These are phyloP conservation scores for Hypotaenidia philippensis DNA, from an alignment of 2,797 vertebrate genomes.

Conservation along the genomic window DNA sequence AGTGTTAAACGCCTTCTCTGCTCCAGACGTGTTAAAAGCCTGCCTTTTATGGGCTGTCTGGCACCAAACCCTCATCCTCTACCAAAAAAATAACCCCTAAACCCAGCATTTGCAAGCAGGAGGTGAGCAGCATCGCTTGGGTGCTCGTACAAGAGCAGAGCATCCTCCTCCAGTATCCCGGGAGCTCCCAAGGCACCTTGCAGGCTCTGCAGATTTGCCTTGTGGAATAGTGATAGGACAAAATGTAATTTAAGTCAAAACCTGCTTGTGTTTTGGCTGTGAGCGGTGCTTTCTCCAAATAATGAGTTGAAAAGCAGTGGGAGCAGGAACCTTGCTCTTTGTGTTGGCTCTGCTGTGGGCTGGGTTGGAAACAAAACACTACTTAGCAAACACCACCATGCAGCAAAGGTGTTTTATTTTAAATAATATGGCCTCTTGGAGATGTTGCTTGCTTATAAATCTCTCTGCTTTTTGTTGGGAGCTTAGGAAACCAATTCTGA, in stretches of 20 bases:
- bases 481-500: not conserved
- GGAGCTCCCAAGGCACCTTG: not conserved
- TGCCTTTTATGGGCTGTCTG: not conserved
- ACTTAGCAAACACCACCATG: not conserved
- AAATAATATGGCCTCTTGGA: accelerated
- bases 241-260: not conserved
- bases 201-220: not conserved
- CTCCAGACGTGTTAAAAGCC: not conserved
- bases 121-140: not conserved
- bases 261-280: not conserved
- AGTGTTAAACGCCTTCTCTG: not conserved
- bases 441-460: not conserved
- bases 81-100: not conserved
- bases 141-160: not conserved
- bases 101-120: not conserved
- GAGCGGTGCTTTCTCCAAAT: not conserved
- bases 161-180: not conserved
- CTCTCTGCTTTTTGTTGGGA: not conserved
- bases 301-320: not conserved
- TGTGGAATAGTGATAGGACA: not conserved
- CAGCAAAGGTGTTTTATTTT: not conserved
- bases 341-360: not conserved
- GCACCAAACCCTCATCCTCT: not conserved
- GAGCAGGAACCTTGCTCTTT: accelerated
- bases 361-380: not conserved